Percentiles rank a stretch among this genome's conserved stretches.
Evolutionary conservation across 1,140 invertebrate species (phyloP).

Genomic region (Alviniconcha marisindica): DNA sequence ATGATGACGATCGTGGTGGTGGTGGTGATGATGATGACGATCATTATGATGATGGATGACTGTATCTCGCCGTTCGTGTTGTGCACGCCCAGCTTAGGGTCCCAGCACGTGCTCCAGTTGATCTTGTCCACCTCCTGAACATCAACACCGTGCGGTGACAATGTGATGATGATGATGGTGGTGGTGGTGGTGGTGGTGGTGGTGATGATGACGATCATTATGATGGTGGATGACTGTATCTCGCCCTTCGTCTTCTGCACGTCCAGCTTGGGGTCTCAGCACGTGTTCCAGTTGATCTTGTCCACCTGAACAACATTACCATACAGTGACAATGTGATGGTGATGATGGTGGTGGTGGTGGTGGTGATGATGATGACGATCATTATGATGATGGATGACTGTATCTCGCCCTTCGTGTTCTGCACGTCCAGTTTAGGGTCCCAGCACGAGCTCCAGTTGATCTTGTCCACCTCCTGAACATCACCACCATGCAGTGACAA

Average conservation of each 20-base stretch:
- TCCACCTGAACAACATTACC: background rate
- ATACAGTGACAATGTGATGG: background rate
- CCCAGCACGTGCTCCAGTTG: conserved; percentile 57
- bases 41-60: too few species aligned
- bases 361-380: too few species aligned
- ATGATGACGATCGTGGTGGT: background rate
- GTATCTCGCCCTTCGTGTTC: conserved; percentile 71
- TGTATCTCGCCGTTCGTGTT: conserved; percentile 66
- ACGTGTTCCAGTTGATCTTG: conserved; percentile 31
- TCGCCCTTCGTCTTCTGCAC: conserved; percentile 73
- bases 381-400: background rate
- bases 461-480: conserved; percentile 15
- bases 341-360: background rate
- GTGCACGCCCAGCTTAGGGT: conserved; percentile 72
- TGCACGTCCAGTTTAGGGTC: conserved; percentile 73
- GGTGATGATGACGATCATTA: too few species aligned
- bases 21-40: background rate
- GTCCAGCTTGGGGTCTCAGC: conserved; percentile 72
- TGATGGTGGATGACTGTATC: too few species aligned
- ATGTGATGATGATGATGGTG: too few species aligned
- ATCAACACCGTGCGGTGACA: too few species aligned
- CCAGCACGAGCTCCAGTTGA: conserved; percentile 54
- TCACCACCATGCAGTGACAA: too few species aligned
- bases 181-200: too few species aligned
- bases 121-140: conserved; percentile 26